These are phyloP conservation scores for Callinectes sapidus DNA, from an alignment of 2,888 invertebrate genomes.

Conservation along the genomic window DNA sequence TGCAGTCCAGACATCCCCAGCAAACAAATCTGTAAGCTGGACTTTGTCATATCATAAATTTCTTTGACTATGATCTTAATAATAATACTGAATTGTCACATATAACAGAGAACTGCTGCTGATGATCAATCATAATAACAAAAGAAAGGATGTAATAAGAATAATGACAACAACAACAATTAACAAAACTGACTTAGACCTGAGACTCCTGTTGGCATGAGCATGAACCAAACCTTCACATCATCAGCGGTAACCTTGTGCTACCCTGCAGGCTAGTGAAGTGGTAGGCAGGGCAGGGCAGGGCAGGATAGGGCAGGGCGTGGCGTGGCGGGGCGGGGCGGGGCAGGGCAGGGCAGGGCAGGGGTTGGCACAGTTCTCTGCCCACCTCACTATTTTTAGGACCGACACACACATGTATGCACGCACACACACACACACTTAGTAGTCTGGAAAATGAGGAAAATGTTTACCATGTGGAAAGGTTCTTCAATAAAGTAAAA, in stretches of 20 bases:
- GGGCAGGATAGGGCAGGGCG: too few species aligned
- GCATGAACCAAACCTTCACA: conserved; percentile 22
- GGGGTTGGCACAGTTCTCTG: conserved; percentile 26
- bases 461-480: neutral
- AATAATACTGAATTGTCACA: conserved; percentile 5
- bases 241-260: neutral
- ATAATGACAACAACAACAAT: neutral
- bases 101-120: neutral
- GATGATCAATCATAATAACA: neutral
- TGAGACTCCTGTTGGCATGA: conserved; percentile 2
- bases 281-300: neutral
- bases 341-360: neutral
- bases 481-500: neutral
- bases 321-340: too few species aligned
- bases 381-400: conserved; percentile 29
- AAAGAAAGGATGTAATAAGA: neutral
- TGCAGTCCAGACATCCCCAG: neutral
- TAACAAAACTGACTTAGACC: conserved; percentile 10
- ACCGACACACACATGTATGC: conserved; percentile 33
- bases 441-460: conserved; percentile 27
- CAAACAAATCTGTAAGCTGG: neutral
- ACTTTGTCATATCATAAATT: neutral
- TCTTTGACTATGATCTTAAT: neutral
- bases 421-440: conserved; percentile 37
- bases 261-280: conserved; percentile 6